A percentile compares a stretch with the other conserved stretches of the same genome.
phyloP scores from a whole-genome alignment of 2,888 invertebrate genomes.

The Cancer borealis region DNA sequence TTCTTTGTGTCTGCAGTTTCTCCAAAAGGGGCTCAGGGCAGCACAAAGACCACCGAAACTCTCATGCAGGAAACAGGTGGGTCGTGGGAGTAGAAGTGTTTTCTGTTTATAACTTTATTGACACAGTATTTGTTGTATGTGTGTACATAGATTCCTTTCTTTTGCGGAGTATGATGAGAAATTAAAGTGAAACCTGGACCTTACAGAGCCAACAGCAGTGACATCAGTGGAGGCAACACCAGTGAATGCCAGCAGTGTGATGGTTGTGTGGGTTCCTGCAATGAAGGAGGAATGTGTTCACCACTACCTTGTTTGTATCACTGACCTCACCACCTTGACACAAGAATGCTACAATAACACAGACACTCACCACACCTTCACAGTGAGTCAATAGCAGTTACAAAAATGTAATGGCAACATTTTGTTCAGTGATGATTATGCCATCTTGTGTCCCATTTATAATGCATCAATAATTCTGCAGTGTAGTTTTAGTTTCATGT shows the following conservation, averaged over 20 bases:
- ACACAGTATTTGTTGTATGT: neutral
- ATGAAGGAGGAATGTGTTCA: slow-evolving; percentile 48
- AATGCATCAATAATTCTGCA: neutral
- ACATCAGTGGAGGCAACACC: neutral
- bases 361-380: neutral
- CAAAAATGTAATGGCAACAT: neutral
- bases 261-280: slow-evolving; percentile 47
- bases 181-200: neutral
- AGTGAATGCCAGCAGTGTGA: neutral
- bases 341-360: slow-evolving; percentile 36
- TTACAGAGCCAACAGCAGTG: slow-evolving; percentile 57
- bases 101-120: neutral
- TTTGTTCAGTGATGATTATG: neutral
- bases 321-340: neutral
- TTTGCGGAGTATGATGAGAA: neutral
- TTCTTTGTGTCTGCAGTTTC: slow-evolving; percentile 58
- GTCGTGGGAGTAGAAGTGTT: neutral
- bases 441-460: neutral
- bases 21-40: slow-evolving; percentile 10
- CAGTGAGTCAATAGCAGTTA: slow-evolving; percentile 7
- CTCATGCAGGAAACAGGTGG: slow-evolving; percentile 54
- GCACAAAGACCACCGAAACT: slow-evolving; percentile 27
- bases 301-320: slow-evolving; percentile 55
- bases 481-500: neutral
- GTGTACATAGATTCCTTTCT: neutral